A percentile compares a stretch with the other conserved stretches of the same genome.
These are phyloP conservation scores for Bos javanicus DNA, from an alignment of 2,113 vertebrate genomes.

Conservation along the genomic window DNA sequence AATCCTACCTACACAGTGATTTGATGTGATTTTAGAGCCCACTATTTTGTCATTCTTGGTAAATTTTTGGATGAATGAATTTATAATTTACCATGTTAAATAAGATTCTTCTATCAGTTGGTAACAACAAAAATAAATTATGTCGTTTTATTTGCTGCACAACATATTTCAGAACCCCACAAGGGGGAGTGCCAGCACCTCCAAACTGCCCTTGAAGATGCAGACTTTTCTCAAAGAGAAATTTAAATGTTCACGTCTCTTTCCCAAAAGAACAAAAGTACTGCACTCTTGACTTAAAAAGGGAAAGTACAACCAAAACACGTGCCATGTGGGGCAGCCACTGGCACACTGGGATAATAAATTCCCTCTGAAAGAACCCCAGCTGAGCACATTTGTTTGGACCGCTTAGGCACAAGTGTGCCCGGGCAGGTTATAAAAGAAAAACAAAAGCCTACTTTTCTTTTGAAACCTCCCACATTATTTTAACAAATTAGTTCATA, in stretches of 20 bases:
- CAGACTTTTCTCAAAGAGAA: neutral
- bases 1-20: neutral
- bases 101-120: neutral
- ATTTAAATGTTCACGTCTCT: neutral
- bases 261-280: neutral
- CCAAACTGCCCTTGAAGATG: neutral
- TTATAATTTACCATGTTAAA: neutral
- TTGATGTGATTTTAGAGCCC: neutral
- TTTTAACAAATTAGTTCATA: neutral
- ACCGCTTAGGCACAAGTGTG: neutral
- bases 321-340: neutral
- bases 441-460: neutral
- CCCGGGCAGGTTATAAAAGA: neutral
- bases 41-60: neutral
- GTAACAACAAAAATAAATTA: neutral
- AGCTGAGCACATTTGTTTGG: neutral
- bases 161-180: conserved; percentile 63
- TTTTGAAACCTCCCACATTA: neutral
- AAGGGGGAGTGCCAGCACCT: conserved; percentile 77
- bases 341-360: neutral
- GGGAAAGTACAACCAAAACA: neutral
- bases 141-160: neutral
- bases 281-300: neutral
- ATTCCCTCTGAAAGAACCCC: neutral
- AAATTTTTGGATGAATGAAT: neutral